A percentile compares a stretch with the other conserved stretches of the same genome.
phyloP scores from a whole-genome alignment of 2,888 invertebrate genomes.

The Pheosia tremula region DNA sequence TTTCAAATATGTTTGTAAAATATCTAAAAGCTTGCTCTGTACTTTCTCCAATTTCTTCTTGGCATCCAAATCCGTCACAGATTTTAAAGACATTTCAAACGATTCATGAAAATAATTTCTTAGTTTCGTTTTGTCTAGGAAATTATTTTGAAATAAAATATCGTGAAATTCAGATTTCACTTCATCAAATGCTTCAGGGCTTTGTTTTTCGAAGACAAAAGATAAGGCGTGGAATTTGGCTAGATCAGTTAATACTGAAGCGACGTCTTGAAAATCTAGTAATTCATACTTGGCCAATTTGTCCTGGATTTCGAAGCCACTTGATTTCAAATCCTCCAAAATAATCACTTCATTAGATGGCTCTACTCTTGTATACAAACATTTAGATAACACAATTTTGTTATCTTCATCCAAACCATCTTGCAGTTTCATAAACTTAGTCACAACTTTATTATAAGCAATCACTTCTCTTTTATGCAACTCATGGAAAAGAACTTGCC shows the following conservation, averaged over 20 bases:
- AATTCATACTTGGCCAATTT: constrained; percentile 53
- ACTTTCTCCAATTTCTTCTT: constrained; percentile 53
- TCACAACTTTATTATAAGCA: constrained; percentile 59
- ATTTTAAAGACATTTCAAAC: constrained; percentile 60
- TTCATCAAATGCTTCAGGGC: constrained; percentile 42
- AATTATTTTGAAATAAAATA: constrained; percentile 61
- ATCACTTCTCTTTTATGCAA: constrained; percentile 68
- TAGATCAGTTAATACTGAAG: constrained; percentile 56
- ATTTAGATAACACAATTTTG: constrained; percentile 56
- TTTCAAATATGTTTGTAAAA: constrained; percentile 56
- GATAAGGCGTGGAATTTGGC: constrained; percentile 73
- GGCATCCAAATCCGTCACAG: constrained; percentile 49
- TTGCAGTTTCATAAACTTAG: constrained; percentile 57
- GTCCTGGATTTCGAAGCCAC: constrained; percentile 57
- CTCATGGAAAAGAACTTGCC: constrained; percentile 68
- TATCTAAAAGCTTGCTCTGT: constrained; percentile 51
- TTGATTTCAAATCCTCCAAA: constrained; percentile 61
- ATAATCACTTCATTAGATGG: constrained; percentile 67
- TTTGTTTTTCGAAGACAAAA: constrained; percentile 54
- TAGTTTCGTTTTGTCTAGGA: constrained; percentile 66
- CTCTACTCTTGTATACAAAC: constrained; percentile 53
- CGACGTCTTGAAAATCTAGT: constrained; percentile 51
- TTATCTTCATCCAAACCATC: constrained; percentile 42
- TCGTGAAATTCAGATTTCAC: constrained; percentile 56
- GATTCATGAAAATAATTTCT: constrained; percentile 66